Evolutionary conservation across 1,140 invertebrate species (phyloP).

Genomic region (Odontomachus brunneus): DNA sequence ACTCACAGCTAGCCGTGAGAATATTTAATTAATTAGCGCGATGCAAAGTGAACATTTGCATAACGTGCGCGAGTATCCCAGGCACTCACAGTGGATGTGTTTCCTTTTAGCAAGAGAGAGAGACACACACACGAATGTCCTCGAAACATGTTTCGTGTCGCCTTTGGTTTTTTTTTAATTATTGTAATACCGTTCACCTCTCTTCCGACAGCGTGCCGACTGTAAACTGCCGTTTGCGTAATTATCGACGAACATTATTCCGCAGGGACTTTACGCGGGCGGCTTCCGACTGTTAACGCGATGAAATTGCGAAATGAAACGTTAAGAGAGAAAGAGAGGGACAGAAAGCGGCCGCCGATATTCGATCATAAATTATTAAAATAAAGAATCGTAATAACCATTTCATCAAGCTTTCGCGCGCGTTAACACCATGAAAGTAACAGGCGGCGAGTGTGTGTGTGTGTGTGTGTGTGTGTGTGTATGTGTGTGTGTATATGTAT

Average conservation of each 20-base stretch:
- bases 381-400: not conserved
- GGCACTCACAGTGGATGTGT: conserved; percentile 18
- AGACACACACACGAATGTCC: conserved; percentile 5
- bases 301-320: not conserved
- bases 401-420: conserved; percentile 1
- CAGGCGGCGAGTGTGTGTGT: not conserved
- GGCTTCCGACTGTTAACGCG: not conserved
- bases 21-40: conserved; percentile 77
- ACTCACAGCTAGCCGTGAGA: conserved; percentile 41
- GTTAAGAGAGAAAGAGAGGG: not conserved
- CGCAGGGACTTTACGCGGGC: not conserved
- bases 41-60: conserved; percentile 73
- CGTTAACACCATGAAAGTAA: not conserved
- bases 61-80: conserved; percentile 50
- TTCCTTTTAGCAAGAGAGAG: too few relatives aligned
- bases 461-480: not conserved
- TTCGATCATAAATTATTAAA: conserved; percentile 35
- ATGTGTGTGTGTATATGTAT: not conserved
- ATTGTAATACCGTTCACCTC: conserved; percentile 18
- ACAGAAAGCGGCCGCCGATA: not conserved
- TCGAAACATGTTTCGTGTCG: conserved; percentile 24
- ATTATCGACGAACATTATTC: conserved; percentile 3
- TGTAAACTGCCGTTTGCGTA: not conserved
- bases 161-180: conserved; percentile 40
- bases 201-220: not conserved